Base-by-base conservation (phyloP, 2,797 vertebrate species). In the Enoplosus armatus region DNA sequence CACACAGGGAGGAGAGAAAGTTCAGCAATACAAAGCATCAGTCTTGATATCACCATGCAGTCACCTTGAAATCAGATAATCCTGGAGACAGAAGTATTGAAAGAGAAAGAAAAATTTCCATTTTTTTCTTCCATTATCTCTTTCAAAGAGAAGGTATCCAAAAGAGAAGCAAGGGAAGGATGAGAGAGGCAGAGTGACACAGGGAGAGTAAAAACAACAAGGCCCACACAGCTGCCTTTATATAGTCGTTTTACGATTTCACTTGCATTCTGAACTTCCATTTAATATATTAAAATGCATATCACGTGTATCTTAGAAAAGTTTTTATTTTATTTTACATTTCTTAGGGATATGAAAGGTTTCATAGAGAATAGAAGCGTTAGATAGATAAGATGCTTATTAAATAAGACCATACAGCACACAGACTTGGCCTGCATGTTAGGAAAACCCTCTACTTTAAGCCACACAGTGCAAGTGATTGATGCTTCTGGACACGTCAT, bases 51-150 rank as follows among this genome's bases (percentile, higher is more conserved):
- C 69, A 14, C 65, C 72, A 65, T 11, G 35, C 31, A 77, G 65
- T 79, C 62, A 74, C 53, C 55, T 85, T 76, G 18, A 84, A 90
- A 88, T 87, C 64, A 50, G 73, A 87, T 85, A 69, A 90, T 75
- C 66, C 47, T 35, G 7, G 22, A 70, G 53, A 62, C 54, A 45
- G 53, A 79, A 74, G 43, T 35, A 73, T 75, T 72, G 43, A 79
- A 79, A 84, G 50, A 77, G 27, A 12, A 29, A 61, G 48, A 83
- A 61, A 64, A 50, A 63, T 51, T 50, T 8, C 10, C 22, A 53
- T 59, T 75, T 70, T 62, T 24, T 11, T 56, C 59, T 81, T 67
- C 47, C 37, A 79, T 65, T 27, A 64, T 54, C 7, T 71, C 24
- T 70, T 78, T 66, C 55, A 60, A 33, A 37, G 39, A 31, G 16